Base-by-base conservation (phyloP, 37 sponge, comb jelly and placozoan species). In the Cliona cf. orientalis region DNA sequence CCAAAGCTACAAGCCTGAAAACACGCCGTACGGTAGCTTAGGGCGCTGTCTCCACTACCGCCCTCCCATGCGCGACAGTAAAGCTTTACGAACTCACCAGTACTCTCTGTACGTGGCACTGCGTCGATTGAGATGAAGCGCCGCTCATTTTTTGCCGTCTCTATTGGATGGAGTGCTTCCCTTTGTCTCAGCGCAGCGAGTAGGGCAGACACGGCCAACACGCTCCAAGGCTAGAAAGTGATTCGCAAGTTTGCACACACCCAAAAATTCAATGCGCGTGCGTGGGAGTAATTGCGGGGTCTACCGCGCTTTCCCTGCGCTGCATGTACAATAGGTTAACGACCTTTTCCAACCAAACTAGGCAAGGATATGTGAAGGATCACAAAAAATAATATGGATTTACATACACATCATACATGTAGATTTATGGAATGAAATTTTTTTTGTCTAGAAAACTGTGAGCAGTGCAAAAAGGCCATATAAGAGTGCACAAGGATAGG, bases 401-500 rank as follows among this genome's bases (percentile, higher is more conserved):
- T 28, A 37, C 33, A 29, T 3, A 66, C 38, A 36, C 36, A 37
- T 21, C 38, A 66, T 66, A 29, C 67, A 66, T 62, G 37, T 66
- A 36, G n/a, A n/a, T n/a, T n/a, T n/a, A n/a, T n/a, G 62, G n/a
- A 42, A 76, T 76, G 91, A n/a, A n/a, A n/a, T n/a, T n/a, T 17
- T 66, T 2, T 66, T 23, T 35, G 70, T 42, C 43, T 64, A 99
- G 66, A 99, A 99, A 0, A 96, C 87, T 39, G 99, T 99, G 64
- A 99, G 73, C 49, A 99, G 73, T 34, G 93, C 97, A 92, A 99
- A 99, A 9, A 96, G 86, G 19, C 93, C 97, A 44, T 99, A 99
- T 42, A 99, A 62, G 31, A 99, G 85, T 33, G 95, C 97, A 85
- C 99, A 99, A 29, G 99, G 99, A 67, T 97, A 99, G 0, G 95